Conservation (phyloP, 1,140 invertebrate genomes). For the Megalopta genalis region DNA sequence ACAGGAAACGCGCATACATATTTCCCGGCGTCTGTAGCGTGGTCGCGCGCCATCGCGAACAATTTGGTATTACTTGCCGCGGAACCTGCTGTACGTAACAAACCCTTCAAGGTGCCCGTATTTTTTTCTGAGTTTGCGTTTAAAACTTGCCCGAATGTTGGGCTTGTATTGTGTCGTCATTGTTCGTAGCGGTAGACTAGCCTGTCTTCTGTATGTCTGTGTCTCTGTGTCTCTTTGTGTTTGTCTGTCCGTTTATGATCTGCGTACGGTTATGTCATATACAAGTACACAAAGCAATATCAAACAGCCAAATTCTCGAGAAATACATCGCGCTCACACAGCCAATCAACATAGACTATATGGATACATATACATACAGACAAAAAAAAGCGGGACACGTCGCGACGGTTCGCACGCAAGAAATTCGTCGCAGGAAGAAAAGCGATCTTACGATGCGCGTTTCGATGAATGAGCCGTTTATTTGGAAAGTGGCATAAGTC, state of each 20-base stretch:
- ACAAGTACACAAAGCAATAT: background rate
- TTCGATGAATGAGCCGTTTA: too few relatives aligned
- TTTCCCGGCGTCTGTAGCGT: too few relatives aligned
- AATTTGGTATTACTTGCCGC: background rate
- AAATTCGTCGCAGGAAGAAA: too few relatives aligned
- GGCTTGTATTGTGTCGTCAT: slow-evolving; percentile 68
- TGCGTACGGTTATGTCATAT: slow-evolving; percentile 32
- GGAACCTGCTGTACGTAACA: slow-evolving; percentile 33
- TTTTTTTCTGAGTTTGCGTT: slow-evolving; percentile 42
- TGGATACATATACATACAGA: background rate
- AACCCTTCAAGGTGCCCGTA: slow-evolving; percentile 56
- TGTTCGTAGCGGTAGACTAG: slow-evolving; percentile 71
- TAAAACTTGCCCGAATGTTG: slow-evolving; percentile 51
- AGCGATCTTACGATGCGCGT: too few relatives aligned
- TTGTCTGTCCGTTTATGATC: slow-evolving; percentile 55
- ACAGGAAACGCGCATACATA: too few relatives aligned
- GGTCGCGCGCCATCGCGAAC: too few relatives aligned
- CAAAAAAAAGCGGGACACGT: background rate
- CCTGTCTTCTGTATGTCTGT: slow-evolving; percentile 66
- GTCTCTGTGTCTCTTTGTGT: slow-evolving; percentile 61
- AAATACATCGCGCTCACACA: background rate
- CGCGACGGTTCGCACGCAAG: too few relatives aligned
- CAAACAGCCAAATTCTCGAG: background rate
- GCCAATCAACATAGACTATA: background rate
- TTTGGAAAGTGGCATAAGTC: too few relatives aligned